These are phyloP conservation scores for Theristus sp. DNA, from an alignment of 2,888 invertebrate species.

Conservation along the genomic window DNA sequence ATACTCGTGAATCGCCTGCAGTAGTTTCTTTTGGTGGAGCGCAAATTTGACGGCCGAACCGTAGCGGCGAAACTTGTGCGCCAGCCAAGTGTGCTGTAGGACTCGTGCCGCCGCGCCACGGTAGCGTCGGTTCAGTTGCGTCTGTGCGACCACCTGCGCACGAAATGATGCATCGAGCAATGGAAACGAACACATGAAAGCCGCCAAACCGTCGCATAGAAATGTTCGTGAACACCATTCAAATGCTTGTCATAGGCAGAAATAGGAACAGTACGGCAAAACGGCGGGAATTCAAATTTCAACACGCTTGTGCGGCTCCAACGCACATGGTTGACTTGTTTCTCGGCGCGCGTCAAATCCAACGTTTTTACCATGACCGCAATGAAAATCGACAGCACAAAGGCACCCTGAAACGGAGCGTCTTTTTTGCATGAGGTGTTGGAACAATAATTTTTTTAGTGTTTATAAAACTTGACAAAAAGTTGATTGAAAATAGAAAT, in stretches of 20 bases:
- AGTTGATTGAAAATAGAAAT: too few relatives aligned
- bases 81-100: slow-evolving; percentile 94
- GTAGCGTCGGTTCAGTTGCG: slow-evolving; percentile 13
- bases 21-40: slow-evolving; percentile 8
- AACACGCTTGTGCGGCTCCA: too few relatives aligned
- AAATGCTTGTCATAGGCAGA: too few relatives aligned
- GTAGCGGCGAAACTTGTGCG: slow-evolving; percentile 59
- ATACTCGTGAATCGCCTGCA: slow-evolving; percentile 15
- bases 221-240: too few relatives aligned
- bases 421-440: neutral
- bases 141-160: slow-evolving; percentile 14
- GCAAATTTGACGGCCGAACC: neutral
- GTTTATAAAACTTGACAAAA: too few relatives aligned
- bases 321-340: slow-evolving; percentile 98
- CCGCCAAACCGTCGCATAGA: too few relatives aligned
- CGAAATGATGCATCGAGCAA: too few relatives aligned
- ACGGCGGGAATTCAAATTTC: too few relatives aligned
- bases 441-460: neutral
- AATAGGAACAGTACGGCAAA: too few relatives aligned
- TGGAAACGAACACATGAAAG: too few relatives aligned
- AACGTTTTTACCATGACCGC: slow-evolving; percentile 96
- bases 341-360: slow-evolving; percentile 94
- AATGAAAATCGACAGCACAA: slow-evolving; percentile 92
- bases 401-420: slow-evolving; percentile 58
- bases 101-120: slow-evolving; percentile 99